phyloP scores from a whole-genome alignment of 2,113 vertebrate genomes.

The Calyptommatus sinebrachiatus region DNA sequence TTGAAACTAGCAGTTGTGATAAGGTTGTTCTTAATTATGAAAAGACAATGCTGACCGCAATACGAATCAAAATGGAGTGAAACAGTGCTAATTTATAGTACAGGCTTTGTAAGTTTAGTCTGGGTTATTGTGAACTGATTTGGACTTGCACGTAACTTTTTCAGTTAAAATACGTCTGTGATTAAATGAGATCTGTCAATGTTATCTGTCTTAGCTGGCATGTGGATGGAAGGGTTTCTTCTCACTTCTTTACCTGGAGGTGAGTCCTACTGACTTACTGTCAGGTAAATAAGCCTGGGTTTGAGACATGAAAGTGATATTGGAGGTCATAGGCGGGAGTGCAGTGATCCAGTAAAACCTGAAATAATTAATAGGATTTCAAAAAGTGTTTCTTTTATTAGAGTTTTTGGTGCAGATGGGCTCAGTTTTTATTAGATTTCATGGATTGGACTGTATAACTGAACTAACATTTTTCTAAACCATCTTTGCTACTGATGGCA shows the following conservation, averaged over 20 bases:
- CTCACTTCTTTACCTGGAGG: slow-evolving; percentile 7
- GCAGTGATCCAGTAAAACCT: background rate
- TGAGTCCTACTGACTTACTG: slow-evolving; percentile 6
- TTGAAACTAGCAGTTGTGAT: background rate
- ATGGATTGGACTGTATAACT: slow-evolving; percentile 28
- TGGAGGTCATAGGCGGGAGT: background rate
- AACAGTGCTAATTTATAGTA: background rate
- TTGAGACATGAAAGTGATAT: background rate
- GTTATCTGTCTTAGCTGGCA: background rate
- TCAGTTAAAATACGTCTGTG: background rate
- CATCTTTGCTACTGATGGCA: slow-evolving; percentile 20
- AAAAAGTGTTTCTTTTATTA: background rate
- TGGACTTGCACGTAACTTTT: background rate
- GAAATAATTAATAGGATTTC: background rate
- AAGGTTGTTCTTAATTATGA: background rate
- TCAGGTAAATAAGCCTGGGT: background rate
- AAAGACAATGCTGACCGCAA: background rate
- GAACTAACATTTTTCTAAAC: slow-evolving; percentile 27
- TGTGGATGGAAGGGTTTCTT: slow-evolving; percentile 7
- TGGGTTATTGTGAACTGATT: background rate
- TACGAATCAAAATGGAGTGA: background rate
- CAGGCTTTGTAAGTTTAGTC: background rate
- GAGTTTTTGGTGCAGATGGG: background rate
- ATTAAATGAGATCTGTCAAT: background rate
- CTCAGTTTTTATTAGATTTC: background rate